Percentiles rank a stretch among this genome's conserved stretches.
Evolutionary conservation across 2,113 vertebrate genomes (phyloP).

Genomic region (Oreochromis spilurus): DNA sequence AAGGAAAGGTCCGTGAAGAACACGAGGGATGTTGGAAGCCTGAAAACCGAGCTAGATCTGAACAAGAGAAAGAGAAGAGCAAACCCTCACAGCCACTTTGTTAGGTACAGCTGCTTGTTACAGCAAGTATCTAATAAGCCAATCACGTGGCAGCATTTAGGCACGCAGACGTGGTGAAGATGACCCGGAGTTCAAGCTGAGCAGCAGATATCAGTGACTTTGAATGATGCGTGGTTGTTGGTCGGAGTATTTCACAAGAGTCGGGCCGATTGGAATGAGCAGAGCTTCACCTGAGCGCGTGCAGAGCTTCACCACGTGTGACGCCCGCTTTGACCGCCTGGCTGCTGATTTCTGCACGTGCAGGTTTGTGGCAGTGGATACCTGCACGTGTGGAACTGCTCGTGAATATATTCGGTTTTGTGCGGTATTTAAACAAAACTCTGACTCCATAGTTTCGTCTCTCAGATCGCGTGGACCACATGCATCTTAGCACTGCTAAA

Average conservation of each 20-base stretch:
- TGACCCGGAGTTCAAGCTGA: background rate
- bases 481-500: accelerated
- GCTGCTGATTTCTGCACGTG: background rate
- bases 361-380: background rate
- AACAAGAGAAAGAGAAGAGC: too few relatives aligned
- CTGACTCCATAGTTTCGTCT: background rate
- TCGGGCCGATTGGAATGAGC: background rate
- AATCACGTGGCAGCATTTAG: background rate
- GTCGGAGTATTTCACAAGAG: background rate
- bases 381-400: accelerated
- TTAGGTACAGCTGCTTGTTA: background rate
- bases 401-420: accelerated
- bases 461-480: background rate
- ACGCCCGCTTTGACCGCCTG: accelerated
- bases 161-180: background rate
- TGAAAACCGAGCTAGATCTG: background rate
- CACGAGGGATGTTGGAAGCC: accelerated
- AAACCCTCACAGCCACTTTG: background rate
- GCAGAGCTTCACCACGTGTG: accelerated
- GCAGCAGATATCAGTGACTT: background rate
- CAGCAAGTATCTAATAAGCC: background rate
- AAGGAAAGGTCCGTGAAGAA: background rate
- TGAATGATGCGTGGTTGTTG: background rate
- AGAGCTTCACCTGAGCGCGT: accelerated
- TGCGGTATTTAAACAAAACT: background rate